Percentiles rank a stretch among this genome's conserved stretches.
Evolutionary conservation across 2,888 invertebrate species (phyloP).

Genomic region (Cheilosia urbana): DNA sequence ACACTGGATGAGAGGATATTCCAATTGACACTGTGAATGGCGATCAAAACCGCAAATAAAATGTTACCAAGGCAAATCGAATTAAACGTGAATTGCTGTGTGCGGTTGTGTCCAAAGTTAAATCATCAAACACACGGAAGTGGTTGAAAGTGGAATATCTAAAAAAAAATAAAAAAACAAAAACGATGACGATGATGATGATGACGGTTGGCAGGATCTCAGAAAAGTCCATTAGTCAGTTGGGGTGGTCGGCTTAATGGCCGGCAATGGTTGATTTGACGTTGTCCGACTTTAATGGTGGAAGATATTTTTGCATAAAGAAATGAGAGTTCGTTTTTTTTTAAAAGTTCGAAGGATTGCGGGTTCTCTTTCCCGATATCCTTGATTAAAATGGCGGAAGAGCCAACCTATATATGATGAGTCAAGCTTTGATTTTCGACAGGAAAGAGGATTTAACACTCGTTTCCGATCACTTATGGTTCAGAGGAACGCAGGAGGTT

Average conservation of each 20-base stretch:
- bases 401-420: conserved; percentile 2
- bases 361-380: conserved; percentile 1
- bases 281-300: conserved; percentile 2
- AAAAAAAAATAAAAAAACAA: conserved; percentile 25
- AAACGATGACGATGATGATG: conserved; percentile 29
- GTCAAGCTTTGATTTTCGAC: background rate
- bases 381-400: background rate
- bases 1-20: conserved; percentile 29
- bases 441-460: conserved; percentile 7
- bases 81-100: conserved; percentile 42
- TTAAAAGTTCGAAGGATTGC: conserved; percentile 1
- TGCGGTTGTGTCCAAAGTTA: conserved; percentile 33
- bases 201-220: conserved; percentile 12
- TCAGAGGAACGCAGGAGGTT: background rate
- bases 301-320: conserved; percentile 25
- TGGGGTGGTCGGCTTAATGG: conserved; percentile 42
- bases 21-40: conserved; percentile 51
- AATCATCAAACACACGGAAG: conserved; percentile 57
- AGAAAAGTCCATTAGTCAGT: conserved; percentile 60
- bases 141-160: conserved; percentile 6
- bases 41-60: conserved; percentile 55
- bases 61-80: conserved; percentile 36
- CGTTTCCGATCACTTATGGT: no score
- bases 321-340: background rate
- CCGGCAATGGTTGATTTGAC: conserved; percentile 12